Evolutionary conservation across 2,113 vertebrate species (phyloP), one percentile per base, ranked within the genome.

Genomic region (Dolichallabes microphthalmus): DNA sequence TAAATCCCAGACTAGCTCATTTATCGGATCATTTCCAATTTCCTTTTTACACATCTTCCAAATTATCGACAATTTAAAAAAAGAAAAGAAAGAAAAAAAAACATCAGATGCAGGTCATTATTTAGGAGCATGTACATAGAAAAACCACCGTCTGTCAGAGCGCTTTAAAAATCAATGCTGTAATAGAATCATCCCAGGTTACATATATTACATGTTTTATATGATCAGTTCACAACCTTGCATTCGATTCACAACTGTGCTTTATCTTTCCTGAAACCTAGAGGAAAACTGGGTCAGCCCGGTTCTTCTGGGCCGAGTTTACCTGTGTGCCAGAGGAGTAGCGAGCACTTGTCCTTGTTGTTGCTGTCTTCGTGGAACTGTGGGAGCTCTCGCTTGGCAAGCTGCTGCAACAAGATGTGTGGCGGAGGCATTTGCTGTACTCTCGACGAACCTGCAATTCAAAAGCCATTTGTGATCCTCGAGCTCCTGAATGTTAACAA

Each of bases 291-390:
- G 86, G 87, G 86, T 87, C 87, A 90, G 66, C 45, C 61, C 20
- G 66, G 77, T 61, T 85, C 64, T 85, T 60, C 35, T 45, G 32
- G 66, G 35, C 61, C 58, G 76, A 64, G 73, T 50, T 69, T 96
- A 99, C 98, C 98, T 99, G 98, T 64, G 97, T 99, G 92, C 97
- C 98, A 83, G 98, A 99, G 89, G 98, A 99, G 90, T 99, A 99
- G 87, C 98, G 97, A 58, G 98, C 97, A 2, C 97, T 99, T 75
- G 98, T 99, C 92, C 98, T 95, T 63, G 97, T 94, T 53, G 97
- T 97, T 4, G 98, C 97, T 0, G 98, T 96, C 93, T 99, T 99
- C 87, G 96, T 96, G 20, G 97, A 98, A 19, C 96, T 96, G 90
- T 99, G 98, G 5, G 98, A 97, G 93, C 95, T 99, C 93, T 99